Evolutionary conservation across 1,140 invertebrate species (phyloP), one percentile per base, ranked within the genome.

Genomic region (Aphis gossypii): DNA sequence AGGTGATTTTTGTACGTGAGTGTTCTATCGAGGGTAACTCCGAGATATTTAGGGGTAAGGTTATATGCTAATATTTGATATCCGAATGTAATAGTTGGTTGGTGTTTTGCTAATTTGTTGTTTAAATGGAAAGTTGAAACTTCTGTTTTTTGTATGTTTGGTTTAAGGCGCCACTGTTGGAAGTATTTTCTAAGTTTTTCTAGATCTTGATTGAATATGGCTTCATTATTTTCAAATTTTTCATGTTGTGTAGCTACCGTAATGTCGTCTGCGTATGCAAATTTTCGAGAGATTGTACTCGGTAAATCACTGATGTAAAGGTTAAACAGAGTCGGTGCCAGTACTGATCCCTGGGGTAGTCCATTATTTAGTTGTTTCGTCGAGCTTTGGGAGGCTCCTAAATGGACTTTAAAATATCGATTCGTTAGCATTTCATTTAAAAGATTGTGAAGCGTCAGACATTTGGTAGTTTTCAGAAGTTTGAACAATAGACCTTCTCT

Each of bases 351-450:
- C 56, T 25, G 21, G 56, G 56, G 56, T 5, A 60, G 48, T 46
- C 94, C 84, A 76, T 94, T 94, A 92, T 93, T 94, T 82, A 94
- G 89, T 41, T 92, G 76, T 88, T 86, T 92, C 68, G 93, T 94
- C 76, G 84, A 83, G 41, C 94, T 94, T 56, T 82, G 90, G 84
- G 87, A 94, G 14, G 48, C 68, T 94, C 90, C 83, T 60, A 94
- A n/a, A 44, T n/a, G 82, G 3, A 94, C 94, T 54, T 44, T 84
- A 90, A 94, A 94, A n/a, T 76, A n/a, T 68, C 93, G 90, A 82
- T 94, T 94, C 82, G 94, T 93, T 51, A 94, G 51, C 25, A 94
- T 76, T 18, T 54, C 54, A 56, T 82, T 54, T 87, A 89, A 51
- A 1, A 94, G 35, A 25, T 86, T 94, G 35, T 68, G 21, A n/a